A percentile compares a stretch with the other conserved stretches of the same genome.
Conservation (phyloP, 1,140 invertebrate genomes). For the Aphelenchoides avenae region DNA sequence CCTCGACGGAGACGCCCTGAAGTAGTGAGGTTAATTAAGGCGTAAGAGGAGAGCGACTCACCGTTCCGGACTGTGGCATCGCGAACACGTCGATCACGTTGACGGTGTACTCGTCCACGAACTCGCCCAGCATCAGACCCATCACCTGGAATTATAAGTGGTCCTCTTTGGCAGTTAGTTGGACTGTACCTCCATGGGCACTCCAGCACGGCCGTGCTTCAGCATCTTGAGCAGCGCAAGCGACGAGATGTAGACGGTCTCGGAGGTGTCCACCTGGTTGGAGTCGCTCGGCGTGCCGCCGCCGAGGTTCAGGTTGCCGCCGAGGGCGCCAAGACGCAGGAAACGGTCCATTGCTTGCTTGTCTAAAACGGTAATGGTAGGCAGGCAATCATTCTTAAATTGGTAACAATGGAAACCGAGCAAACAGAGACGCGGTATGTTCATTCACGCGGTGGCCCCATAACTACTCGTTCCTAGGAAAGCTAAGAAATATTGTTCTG, state of each 20-base stretch:
- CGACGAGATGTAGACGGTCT: slow-evolving; percentile 97
- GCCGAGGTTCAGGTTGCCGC: slow-evolving; percentile 23
- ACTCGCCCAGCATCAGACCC: slow-evolving; percentile 99
- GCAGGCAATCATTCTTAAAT: too few species aligned
- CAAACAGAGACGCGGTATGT: not conserved
- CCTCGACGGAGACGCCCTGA: slow-evolving; percentile 94
- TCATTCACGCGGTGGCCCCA: too few species aligned
- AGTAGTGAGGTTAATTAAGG: slow-evolving; percentile 27
- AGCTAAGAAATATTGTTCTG: too few species aligned
- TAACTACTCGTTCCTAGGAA: too few species aligned
- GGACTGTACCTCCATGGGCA: slow-evolving; percentile 99
- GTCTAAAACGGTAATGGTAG: not conserved
- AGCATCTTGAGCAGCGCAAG: slow-evolving; percentile 96
- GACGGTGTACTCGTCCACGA: slow-evolving; percentile 99
- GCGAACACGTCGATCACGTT: slow-evolving; percentile 99
- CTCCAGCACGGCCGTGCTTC: slow-evolving; percentile 95
- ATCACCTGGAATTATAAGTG: slow-evolving; percentile 67
- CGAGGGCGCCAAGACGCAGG: slow-evolving; percentile 20
- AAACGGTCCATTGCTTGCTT: slow-evolving; percentile 23
- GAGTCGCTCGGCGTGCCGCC: slow-evolving; percentile 68
- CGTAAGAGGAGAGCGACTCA: slow-evolving; percentile 57
- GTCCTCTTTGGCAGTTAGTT: too few species aligned
- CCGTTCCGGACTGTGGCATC: slow-evolving; percentile 97
- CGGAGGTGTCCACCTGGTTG: slow-evolving; percentile 94
- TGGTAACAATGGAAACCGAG: too few species aligned